Percentiles rank a stretch among this genome's conserved stretches.
Evolutionary conservation across 2,888 invertebrate species (phyloP).

Genomic region (Sthenelais limicola): DNA sequence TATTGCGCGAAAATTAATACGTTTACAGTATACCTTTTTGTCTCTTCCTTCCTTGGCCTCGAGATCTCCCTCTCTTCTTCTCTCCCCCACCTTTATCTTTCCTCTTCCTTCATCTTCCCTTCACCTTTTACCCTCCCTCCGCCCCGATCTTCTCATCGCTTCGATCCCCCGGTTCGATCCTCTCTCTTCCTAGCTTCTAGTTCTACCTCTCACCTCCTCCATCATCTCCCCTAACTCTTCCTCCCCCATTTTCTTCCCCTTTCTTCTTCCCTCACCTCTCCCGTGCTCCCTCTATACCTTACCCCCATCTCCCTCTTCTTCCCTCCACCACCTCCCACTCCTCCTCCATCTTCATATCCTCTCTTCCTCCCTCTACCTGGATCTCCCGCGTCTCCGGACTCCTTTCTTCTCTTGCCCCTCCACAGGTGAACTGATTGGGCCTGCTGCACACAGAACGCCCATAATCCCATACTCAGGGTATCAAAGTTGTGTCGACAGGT

Average conservation of each 20-base stretch:
- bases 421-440: too few species aligned
- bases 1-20: too few species aligned
- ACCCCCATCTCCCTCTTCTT: not conserved
- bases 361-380: too few species aligned
- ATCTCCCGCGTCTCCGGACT: too few species aligned
- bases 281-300: not conserved
- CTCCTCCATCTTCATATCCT: not conserved
- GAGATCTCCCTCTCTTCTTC: not conserved
- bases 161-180: not conserved
- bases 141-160: not conserved
- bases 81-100: not conserved
- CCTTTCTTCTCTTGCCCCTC: too few species aligned
- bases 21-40: not conserved
- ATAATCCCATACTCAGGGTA: too few species aligned
- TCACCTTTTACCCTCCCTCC: not conserved
- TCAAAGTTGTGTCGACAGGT: too few species aligned
- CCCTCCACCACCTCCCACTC: not conserved
- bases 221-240: not conserved
- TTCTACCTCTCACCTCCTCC: not conserved
- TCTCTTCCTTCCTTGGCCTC: not conserved
- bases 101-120: not conserved
- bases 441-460: too few species aligned
- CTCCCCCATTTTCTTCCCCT: not conserved
- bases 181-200: too few species aligned
- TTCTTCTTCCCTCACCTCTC: constrained; percentile 1